These are phyloP conservation scores for Myiotriccus ornatus DNA, from an alignment of 2,797 vertebrate genomes.

Conservation along the genomic window DNA sequence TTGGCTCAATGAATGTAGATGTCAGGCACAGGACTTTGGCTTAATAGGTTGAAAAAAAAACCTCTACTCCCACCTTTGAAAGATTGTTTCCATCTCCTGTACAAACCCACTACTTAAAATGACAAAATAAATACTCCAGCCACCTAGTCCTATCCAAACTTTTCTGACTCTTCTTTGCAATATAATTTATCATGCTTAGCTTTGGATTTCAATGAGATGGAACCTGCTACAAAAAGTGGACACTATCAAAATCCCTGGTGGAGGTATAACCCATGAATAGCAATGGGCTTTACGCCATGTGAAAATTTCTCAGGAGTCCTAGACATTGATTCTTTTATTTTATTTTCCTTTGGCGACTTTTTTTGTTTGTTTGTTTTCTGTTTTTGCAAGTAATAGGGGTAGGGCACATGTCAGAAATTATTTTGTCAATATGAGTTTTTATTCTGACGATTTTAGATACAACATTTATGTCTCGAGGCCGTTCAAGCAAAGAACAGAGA, in stretches of 20 bases:
- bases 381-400: not conserved
- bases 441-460: not conserved
- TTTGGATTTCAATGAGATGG: not conserved
- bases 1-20: not conserved
- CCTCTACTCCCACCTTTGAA: not conserved
- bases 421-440: not conserved
- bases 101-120: not conserved
- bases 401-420: accelerated
- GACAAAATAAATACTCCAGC: not conserved
- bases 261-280: not conserved
- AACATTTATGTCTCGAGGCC: not conserved
- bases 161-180: not conserved
- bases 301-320: not conserved
- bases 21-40: no score
- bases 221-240: not conserved
- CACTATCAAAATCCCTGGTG: not conserved
- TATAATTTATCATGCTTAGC: not conserved
- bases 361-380: no score
- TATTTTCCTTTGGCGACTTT: not conserved
- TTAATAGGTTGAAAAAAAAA: not conserved
- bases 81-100: not conserved
- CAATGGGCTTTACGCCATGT: not conserved
- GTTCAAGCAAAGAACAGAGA: not conserved
- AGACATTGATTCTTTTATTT: not conserved
- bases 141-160: not conserved